Conservation (phyloP, 2,888 invertebrate genomes). For the Diarsia brunnea region DNA sequence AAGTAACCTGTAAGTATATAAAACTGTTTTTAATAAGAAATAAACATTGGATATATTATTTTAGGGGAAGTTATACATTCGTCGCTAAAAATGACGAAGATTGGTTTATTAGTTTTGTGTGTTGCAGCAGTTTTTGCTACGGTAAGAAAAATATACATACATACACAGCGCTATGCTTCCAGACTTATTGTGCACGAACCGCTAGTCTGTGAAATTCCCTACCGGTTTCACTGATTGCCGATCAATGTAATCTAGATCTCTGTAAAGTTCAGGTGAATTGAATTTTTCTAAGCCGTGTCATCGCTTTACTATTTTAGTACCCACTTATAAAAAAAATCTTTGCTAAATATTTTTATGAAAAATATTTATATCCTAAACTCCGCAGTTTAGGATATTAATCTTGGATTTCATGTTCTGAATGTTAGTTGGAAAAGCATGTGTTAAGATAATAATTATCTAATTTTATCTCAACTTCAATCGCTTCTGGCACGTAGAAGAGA, state of each 20-base stretch:
- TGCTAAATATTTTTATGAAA: no score
- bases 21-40: constrained; percentile 45
- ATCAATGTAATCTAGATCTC: neutral
- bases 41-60: constrained; percentile 64
- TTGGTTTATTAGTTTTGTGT: constrained; percentile 41
- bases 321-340: no score
- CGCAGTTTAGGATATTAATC: no score
- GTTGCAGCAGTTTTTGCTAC: constrained; percentile 34
- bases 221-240: neutral
- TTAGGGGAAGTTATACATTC: constrained; percentile 45
- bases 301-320: no score
- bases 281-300: no score
- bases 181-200: neutral
- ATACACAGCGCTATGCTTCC: neutral
- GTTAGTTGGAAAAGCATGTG: neutral
- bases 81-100: constrained; percentile 51
- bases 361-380: no score
- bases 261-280: neutral
- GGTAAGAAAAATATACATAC: constrained; percentile 47
- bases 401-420: no score
- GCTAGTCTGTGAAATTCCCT: neutral
- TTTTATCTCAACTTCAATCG: neutral
- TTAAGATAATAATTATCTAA: neutral
- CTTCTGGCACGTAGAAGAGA: constrained; percentile 18
- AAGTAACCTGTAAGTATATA: constrained; percentile 66